Conservation (phyloP, 2,797 vertebrate species). For the Hoplostethus atlanticus region DNA sequence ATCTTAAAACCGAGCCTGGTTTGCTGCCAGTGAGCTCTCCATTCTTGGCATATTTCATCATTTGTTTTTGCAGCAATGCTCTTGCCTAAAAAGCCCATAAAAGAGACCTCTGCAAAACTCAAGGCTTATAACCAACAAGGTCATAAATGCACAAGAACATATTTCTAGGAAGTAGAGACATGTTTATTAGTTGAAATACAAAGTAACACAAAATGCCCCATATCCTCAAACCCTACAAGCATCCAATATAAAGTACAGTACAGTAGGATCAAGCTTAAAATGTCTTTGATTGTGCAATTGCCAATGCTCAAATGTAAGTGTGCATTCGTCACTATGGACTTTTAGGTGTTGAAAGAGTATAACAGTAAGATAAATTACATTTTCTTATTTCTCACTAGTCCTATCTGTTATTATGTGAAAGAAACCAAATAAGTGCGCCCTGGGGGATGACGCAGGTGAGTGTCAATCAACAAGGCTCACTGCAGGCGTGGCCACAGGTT, state of each 20-base stretch:
- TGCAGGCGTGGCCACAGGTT: slow-evolving; percentile 83
- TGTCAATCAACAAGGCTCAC: slow-evolving; percentile 73
- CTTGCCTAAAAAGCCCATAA: slow-evolving; percentile 14
- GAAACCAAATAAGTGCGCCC: not conserved
- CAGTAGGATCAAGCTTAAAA: not conserved
- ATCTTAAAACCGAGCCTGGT: slow-evolving; percentile 19
- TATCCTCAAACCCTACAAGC: not conserved
- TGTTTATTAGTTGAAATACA: slow-evolving; percentile 52
- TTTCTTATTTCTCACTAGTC: not conserved
- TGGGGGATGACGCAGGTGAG: not conserved
- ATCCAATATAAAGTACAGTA: slow-evolving; percentile 4
- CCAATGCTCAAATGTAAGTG: not conserved
- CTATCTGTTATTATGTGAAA: not conserved
- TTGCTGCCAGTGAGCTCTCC: slow-evolving; percentile 45
- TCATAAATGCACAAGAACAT: slow-evolving; percentile 22
- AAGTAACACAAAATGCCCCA: slow-evolving; percentile 12
- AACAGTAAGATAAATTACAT: not conserved
- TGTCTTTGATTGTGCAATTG: slow-evolving; percentile 11
- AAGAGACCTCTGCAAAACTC: slow-evolving; percentile 14
- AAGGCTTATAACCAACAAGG: slow-evolving; percentile 4
- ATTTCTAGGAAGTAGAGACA: slow-evolving; percentile 4
- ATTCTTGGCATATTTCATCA: slow-evolving; percentile 48
- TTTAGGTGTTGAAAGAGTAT: not conserved
- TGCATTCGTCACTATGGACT: not conserved
- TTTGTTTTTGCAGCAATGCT: slow-evolving; percentile 39